Base-by-base conservation (phyloP, 2,888 invertebrate species). In the Parapristionchus giblindavisi region DNA sequence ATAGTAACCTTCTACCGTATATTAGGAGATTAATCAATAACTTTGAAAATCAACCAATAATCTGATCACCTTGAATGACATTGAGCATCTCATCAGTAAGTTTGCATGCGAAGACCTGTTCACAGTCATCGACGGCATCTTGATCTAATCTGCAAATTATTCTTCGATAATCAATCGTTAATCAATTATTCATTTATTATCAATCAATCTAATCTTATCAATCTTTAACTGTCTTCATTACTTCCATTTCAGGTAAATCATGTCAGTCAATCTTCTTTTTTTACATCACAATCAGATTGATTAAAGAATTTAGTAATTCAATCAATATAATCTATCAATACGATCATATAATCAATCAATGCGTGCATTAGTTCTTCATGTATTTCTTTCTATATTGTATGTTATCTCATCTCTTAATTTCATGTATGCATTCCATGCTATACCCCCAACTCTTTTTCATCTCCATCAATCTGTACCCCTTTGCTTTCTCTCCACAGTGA, bases 51-150 rank as follows among this genome's bases (percentile, higher is more conserved):
- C n/a, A n/a, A n/a, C n/a, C n/a, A n/a, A n/a, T n/a, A n/a, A n/a
- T n/a, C n/a, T n/a, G n/a, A n/a, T n/a, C n/a, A n/a, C n/a, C n/a
- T n/a, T n/a, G n/a, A n/a, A 84, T 75, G 32, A 83, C 85, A 27
- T 79, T 76, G 43, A 80, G 78, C 75, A 84, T 82, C 60, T 85
- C 85, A 75, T 85, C 85, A 14, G 85, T 85, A 60, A 85, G 68
- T 63, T 84, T 85, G 29, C 85, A 76, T 78, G 81, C 77, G 32
- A 80, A 78, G 40, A 81, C 81, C 8, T 24, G 27, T 51, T 73
- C 56, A 14, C 36, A 34, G 36, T 43, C 43, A 2, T 27, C 17
- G 24, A 17, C 56, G 6, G 34, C 56, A 24, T 54, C 70, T 54
- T 60, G 60, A 11, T 24, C 60, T 36, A 60, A 60, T 60, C 60